Percentiles rank a stretch among this genome's conserved stretches.
These are phyloP conservation scores for Brachyrhaphis roseni DNA, from an alignment of 2,797 vertebrate species.

Conservation along the genomic window DNA sequence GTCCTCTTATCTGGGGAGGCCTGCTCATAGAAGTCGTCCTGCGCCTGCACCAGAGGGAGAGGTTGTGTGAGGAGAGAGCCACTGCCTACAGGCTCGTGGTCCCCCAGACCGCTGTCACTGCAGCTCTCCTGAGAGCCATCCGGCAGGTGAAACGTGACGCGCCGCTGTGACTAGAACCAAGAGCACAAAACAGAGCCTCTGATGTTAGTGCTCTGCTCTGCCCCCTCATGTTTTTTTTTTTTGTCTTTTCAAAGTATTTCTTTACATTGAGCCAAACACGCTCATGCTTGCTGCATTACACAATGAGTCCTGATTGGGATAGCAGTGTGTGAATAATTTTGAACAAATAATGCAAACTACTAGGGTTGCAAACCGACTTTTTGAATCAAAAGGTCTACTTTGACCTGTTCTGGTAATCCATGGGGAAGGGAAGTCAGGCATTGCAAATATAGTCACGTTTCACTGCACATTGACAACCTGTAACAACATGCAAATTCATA, in stretches of 20 bases:
- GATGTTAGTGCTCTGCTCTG: constrained; percentile 88
- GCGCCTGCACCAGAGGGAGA: constrained; percentile 99
- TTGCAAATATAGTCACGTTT: constrained; percentile 76
- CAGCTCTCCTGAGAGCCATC: constrained; percentile 99
- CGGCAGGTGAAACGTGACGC: constrained; percentile 99
- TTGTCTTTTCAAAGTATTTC: constrained; percentile 25
- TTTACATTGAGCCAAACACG: constrained; percentile 48
- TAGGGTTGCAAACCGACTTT: constrained; percentile 1
- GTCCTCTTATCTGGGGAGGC: constrained; percentile 99
- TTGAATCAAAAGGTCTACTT: constrained; percentile 38
- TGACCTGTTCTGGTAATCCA: constrained; percentile 44
- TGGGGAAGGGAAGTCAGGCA: constrained; percentile 50
- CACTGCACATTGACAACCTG: constrained; percentile 72
- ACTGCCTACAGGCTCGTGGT: constrained; percentile 97
- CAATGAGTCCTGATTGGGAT: constrained; percentile 36
- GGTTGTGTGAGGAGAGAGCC: constrained; percentile 98
- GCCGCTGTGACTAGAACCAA: constrained; percentile 99
- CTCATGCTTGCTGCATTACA: constrained; percentile 44
- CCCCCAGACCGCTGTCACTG: constrained; percentile 99
- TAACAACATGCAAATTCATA: constrained; percentile 57
- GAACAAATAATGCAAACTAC: constrained; percentile 36
- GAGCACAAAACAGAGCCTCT: constrained; percentile 90
- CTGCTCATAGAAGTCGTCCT: constrained; percentile 99
- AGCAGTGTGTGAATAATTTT: constrained; percentile 48
- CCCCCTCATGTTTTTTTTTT: constrained; percentile 34